Conservation (phyloP, 2,113 vertebrate genomes). For the Platysteira castanea region DNA sequence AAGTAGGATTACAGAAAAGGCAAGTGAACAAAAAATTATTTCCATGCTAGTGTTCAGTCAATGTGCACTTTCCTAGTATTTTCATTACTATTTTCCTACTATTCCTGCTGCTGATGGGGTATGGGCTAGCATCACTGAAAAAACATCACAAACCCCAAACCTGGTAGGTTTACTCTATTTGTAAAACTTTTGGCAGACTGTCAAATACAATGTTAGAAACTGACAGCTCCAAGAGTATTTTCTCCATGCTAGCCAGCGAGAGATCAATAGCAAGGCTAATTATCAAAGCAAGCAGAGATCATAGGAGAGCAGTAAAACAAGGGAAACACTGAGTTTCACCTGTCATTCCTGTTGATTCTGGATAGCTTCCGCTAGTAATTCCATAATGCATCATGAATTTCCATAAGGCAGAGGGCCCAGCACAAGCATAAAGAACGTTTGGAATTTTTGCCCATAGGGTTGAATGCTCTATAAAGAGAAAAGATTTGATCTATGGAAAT, state of each 20-base stretch:
- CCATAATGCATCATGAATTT: constrained; percentile 20
- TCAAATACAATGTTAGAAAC: background rate
- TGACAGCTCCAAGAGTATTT: constrained; percentile 3
- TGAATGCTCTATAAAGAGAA: constrained; percentile 11
- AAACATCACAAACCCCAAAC: background rate
- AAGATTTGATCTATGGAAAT: background rate
- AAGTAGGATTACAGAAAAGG: background rate
- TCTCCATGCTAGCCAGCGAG: background rate
- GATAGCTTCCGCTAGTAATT: constrained; percentile 10
- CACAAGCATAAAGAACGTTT: background rate
- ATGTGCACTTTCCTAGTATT: background rate
- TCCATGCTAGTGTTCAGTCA: background rate
- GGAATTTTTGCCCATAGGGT: constrained; percentile 7
- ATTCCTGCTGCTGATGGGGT: background rate
- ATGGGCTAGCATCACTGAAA: background rate
- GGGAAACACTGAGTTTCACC: constrained; percentile 2
- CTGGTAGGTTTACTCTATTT: background rate
- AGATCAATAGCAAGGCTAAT: constrained; percentile 20
- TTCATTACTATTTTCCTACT: background rate
- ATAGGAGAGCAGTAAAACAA: constrained; percentile 14
- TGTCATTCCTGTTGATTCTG: constrained; percentile 45
- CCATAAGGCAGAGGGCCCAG: constrained; percentile 12
- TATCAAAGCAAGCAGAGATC: background rate
- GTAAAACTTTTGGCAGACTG: background rate
- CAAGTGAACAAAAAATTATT: background rate